Percentiles rank a stretch among this genome's conserved stretches.
phyloP scores from a whole-genome alignment of 1,140 invertebrate genomes.

The Artemia franciscana region DNA sequence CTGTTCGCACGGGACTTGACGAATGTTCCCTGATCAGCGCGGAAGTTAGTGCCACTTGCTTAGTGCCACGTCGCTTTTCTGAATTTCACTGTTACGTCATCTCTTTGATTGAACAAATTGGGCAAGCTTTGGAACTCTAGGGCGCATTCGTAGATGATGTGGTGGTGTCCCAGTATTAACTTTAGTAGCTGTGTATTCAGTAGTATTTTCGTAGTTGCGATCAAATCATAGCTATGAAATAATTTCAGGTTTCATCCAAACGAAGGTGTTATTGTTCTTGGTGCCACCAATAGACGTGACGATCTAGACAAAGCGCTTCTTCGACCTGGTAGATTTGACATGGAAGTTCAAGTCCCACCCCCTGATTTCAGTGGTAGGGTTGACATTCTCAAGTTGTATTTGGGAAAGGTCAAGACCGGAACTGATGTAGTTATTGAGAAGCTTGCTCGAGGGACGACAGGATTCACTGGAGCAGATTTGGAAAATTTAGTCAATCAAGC shows the following conservation, averaged over 20 bases:
- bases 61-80: too few relatives aligned
- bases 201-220: constrained; percentile 5
- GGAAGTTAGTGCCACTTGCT: too few relatives aligned
- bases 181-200: too few relatives aligned
- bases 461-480: constrained; percentile 88
- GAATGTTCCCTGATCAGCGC: too few relatives aligned
- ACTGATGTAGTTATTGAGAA: constrained; percentile 57
- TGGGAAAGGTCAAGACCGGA: constrained; percentile 36
- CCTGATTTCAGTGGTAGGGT: constrained; percentile 75
- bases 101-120: too few relatives aligned
- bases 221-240: background rate
- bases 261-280: constrained; percentile 90
- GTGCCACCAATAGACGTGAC: constrained; percentile 85
- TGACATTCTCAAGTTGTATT: constrained; percentile 74
- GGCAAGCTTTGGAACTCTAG: too few relatives aligned
- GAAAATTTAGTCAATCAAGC: constrained; percentile 73
- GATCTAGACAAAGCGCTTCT: constrained; percentile 87
- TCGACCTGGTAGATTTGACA: constrained; percentile 85
- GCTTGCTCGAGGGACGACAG: constrained; percentile 68
- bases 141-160: too few relatives aligned
- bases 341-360: constrained; percentile 66
- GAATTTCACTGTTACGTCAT: too few relatives aligned
- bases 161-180: too few relatives aligned
- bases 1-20: too few relatives aligned
- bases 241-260: constrained; percentile 59